A percentile compares a stretch with the other conserved stretches of the same genome.
Evolutionary conservation across 2,113 vertebrate species (phyloP).

Genomic region (Dipodomys spectabilis): DNA sequence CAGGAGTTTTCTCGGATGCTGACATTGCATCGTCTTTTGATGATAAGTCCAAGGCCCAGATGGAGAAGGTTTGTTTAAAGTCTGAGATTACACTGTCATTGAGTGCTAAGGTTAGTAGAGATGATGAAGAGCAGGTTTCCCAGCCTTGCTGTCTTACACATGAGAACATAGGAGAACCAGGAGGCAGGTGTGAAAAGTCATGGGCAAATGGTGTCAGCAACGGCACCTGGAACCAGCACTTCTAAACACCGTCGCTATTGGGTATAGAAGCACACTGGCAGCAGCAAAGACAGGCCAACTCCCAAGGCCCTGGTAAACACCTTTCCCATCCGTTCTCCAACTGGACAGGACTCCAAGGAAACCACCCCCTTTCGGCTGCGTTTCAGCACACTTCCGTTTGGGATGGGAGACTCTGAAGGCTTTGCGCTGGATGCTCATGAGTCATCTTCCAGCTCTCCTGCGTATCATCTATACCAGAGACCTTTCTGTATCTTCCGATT

Average conservation of each 20-base stretch:
- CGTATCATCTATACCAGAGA: neutral
- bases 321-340: neutral
- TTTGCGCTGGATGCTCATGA: neutral
- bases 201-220: neutral
- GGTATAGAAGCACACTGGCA: neutral
- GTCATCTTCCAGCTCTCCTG: neutral
- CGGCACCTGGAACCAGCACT: neutral
- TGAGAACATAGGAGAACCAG: neutral
- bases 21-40: neutral
- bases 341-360: neutral
- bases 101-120: neutral
- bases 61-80: conserved; percentile 18
- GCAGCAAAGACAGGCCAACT: neutral
- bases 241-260: neutral
- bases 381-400: neutral
- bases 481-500: neutral
- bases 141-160: neutral
- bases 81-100: neutral
- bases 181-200: neutral
- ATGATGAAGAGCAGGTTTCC: neutral
- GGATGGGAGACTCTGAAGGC: neutral
- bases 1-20: neutral
- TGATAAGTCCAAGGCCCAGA: neutral
- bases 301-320: neutral
- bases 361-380: neutral